Conservation (phyloP, 2,113 vertebrate species). For the Bathybates hornii region DNA sequence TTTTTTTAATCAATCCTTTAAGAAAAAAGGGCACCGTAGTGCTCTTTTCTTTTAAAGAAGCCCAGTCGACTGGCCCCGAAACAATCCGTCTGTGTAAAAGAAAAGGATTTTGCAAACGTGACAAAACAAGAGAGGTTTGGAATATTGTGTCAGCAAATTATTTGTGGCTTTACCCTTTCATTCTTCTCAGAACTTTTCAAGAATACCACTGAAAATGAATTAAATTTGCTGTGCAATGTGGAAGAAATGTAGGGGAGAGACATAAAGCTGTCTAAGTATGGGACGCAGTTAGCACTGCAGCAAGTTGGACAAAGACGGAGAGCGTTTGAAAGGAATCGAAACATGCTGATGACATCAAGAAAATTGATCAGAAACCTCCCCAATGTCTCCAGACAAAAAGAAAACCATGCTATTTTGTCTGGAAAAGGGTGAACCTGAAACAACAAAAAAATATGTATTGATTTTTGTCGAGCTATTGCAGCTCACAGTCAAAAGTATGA, state of each 20-base stretch:
- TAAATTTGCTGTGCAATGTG: neutral
- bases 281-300: neutral
- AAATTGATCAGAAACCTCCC: constrained; percentile 12
- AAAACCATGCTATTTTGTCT: constrained; percentile 1
- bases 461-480: neutral
- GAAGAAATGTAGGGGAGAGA: neutral
- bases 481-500: neutral
- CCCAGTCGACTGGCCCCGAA: neutral
- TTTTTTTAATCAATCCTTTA: constrained; percentile 58
- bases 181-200: constrained; percentile 14
- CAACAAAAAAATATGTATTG: neutral
- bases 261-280: neutral
- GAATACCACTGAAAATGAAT: neutral
- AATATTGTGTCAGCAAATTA: constrained; percentile 25
- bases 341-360: neutral
- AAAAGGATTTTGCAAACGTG: constrained; percentile 37
- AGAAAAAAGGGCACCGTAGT: neutral
- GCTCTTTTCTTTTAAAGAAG: constrained; percentile 25
- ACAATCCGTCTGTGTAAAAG: constrained; percentile 8
- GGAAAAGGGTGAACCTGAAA: neutral
- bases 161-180: constrained; percentile 14
- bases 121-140: constrained; percentile 35
- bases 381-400: neutral
- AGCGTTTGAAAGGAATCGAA: neutral
- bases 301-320: neutral